Base-by-base conservation (phyloP, 2,797 vertebrate species). In the Simalia tracyae region DNA sequence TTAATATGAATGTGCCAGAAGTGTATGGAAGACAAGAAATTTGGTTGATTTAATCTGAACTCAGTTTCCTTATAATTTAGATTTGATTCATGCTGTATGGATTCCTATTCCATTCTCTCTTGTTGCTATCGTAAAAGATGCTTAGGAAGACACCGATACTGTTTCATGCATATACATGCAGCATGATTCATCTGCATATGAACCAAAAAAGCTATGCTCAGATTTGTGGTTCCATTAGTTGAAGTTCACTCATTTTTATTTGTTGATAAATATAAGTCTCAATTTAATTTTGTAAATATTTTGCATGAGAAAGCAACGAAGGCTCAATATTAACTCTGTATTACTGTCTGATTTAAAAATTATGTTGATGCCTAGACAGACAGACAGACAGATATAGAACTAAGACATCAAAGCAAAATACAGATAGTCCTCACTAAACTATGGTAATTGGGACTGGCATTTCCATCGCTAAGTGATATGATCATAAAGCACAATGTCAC, bases 161-260 rank as follows among this genome's bases (percentile, higher is more conserved):
- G 86, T 85, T 94, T 46, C 46, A 95, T 92, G 66, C 42, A 84
- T 92, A 93, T 46, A 88, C 60, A 76, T 56, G 56, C 10, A 92
- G 11, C 22, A 86, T 92, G 87, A 56, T 46, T 95, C 76, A 85
- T 81, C 0, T 22, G 1, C 31, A 50, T n/a, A 86, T 0, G 5
- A 88, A 86, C n/a, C 89, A 19, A 42, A 9, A 57, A 76, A 93
- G 85, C 60, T 57, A 11, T 3, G 36, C 46, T 87, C 92, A 94
- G 87, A 94, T 95, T 95, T 95, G 94, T 59, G 60, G 84, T 92
- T 86, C 4, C 87, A 87, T 92, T 95, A 90, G 86, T 3, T 61
- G 26, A 89, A 94, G 50, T 92, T 93, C 84, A 8, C 4, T 87
- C 8, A 50, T 17, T 81, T 42, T 14, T 61, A 26, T 11, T 68